Conservation (phyloP, 64 coral and sea anemone species). For the Catalaphyllia jardinei region DNA sequence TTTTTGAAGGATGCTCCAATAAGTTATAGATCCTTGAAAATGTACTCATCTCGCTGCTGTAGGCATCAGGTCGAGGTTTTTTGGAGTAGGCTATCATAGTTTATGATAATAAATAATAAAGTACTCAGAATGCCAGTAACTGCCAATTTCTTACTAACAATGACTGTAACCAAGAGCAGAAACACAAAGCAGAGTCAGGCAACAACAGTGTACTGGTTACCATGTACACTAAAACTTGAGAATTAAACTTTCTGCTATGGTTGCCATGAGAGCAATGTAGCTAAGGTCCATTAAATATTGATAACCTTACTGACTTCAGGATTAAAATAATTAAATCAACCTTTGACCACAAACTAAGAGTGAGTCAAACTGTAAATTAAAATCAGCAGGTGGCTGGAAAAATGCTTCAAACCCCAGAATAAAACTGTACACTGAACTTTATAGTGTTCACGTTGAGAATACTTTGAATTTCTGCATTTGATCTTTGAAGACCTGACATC, state of each 20-base stretch:
- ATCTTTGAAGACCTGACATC: no score
- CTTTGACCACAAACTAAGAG: neutral
- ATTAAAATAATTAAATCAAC: constrained; percentile 8
- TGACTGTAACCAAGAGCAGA: no score
- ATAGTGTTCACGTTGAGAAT: no score
- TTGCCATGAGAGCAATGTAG: neutral
- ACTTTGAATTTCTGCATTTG: no score
- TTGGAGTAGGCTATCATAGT: neutral
- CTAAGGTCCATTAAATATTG: constrained; percentile 15
- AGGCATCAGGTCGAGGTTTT: neutral
- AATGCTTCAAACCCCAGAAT: neutral
- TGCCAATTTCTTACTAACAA: no score
- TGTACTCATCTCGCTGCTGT: constrained; percentile 12
- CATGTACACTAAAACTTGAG: neutral
- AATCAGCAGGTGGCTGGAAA: neutral
- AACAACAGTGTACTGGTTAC: neutral
- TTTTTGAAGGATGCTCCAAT: constrained; percentile 18
- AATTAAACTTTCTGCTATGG: neutral
- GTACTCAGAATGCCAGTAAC: no score
- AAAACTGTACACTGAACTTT: neutral
- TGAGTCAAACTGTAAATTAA: neutral
- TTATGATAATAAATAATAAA: neutral
- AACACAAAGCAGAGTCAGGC: no score
- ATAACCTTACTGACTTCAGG: constrained; percentile 9
- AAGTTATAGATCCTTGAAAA: constrained; percentile 49